Percentiles rank a stretch among this genome's conserved stretches.
phyloP scores from a whole-genome alignment of 2,797 vertebrate genomes.

The Pristis pectinata region DNA sequence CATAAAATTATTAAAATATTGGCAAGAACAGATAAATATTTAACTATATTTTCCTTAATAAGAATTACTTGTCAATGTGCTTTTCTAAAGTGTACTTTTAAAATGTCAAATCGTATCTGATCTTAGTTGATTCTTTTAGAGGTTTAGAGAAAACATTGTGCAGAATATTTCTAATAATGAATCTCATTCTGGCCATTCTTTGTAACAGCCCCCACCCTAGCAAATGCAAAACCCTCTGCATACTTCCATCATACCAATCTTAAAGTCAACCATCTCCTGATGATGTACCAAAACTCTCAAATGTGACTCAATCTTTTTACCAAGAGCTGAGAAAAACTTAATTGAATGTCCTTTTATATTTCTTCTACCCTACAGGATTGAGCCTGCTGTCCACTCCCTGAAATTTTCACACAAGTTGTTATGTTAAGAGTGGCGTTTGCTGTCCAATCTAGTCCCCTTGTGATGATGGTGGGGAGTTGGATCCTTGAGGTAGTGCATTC shows the following conservation, averaged over 20 bases:
- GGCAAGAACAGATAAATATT: constrained; percentile 39
- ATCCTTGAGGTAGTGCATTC: not conserved
- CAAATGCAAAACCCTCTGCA: not conserved
- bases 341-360: not conserved
- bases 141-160: not conserved
- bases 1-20: constrained; percentile 21
- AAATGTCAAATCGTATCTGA: not conserved
- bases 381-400: too few relatives aligned
- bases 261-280: not conserved
- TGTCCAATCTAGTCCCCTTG: not conserved
- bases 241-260: not conserved
- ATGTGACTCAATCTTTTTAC: not conserved
- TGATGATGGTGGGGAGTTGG: not conserved
- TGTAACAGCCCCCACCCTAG: not conserved
- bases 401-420: not conserved
- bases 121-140: not conserved
- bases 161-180: not conserved
- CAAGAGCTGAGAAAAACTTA: not conserved
- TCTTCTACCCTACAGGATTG: not conserved
- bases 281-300: not conserved
- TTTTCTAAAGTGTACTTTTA: not conserved
- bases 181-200: not conserved
- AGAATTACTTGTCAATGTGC: not conserved
- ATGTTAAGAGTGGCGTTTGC: not conserved
- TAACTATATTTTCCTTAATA: not conserved